Evolutionary conservation across 2,113 vertebrate genomes (phyloP).

Genomic region (Sylvia atricapilla): DNA sequence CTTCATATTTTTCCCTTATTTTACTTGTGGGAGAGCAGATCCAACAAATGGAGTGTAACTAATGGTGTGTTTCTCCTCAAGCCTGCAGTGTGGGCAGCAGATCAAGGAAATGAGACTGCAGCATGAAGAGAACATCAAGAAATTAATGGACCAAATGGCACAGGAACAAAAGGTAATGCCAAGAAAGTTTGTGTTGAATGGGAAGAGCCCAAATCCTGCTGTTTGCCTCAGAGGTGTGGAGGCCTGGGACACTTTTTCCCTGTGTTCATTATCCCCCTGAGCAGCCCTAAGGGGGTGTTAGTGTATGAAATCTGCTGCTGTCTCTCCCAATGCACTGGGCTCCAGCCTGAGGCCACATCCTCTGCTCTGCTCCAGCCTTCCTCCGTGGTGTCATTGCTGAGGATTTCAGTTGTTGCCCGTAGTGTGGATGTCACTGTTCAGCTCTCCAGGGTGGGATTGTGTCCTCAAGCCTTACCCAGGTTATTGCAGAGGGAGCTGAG

Average conservation of each 20-base stretch:
- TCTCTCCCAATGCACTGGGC: background rate
- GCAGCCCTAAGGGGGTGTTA: background rate
- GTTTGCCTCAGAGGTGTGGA: background rate
- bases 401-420: background rate
- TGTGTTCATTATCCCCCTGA: background rate
- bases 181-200: background rate
- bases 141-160: conserved; percentile 74
- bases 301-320: background rate
- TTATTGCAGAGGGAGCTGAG: background rate
- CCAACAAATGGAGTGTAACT: conserved; percentile 12
- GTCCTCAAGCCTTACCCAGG: background rate
- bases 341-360: background rate
- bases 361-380: background rate
- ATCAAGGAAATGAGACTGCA: conserved; percentile 89
- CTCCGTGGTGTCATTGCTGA: background rate
- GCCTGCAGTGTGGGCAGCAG: conserved; percentile 94
- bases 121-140: conserved; percentile 88
- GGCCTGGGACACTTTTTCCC: background rate
- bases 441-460: background rate
- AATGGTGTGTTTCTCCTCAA: conserved; percentile 66
- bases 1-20: background rate
- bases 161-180: conserved; percentile 73
- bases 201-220: background rate
- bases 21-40: background rate
- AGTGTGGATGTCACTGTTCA: background rate